Conservation (phyloP, 2,888 invertebrate species). For the Prionchulus punctatus region DNA sequence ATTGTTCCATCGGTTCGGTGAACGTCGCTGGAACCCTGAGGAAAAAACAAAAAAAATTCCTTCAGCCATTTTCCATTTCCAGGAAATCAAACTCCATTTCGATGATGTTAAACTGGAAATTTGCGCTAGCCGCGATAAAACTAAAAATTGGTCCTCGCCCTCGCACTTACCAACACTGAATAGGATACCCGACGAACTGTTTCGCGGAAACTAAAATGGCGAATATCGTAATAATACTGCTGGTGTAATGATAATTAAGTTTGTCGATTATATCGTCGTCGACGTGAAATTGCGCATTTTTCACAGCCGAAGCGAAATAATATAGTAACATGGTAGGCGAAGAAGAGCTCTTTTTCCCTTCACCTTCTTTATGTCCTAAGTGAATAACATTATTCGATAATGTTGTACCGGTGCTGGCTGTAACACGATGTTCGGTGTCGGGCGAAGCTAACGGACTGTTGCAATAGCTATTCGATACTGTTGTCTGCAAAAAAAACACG, state of each 20-base stretch:
- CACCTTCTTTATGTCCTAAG: too few relatives aligned
- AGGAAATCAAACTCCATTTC: background rate
- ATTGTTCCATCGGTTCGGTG: slow-evolving; percentile 25
- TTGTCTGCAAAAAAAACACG: too few relatives aligned
- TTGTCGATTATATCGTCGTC: slow-evolving; percentile 34
- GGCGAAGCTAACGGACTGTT: too few relatives aligned
- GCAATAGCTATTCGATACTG: too few relatives aligned
- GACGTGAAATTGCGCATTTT: slow-evolving; percentile 30
- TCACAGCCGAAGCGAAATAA: slow-evolving; percentile 31
- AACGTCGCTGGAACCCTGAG: slow-evolving; percentile 32
- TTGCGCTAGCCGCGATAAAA: background rate
- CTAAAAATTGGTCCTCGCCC: background rate
- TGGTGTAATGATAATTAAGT: slow-evolving; percentile 33
- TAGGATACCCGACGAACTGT: slow-evolving; percentile 12
- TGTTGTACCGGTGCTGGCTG: too few relatives aligned
- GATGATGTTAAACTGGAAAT: background rate
- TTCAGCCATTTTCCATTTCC: background rate
- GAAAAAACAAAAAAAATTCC: background rate
- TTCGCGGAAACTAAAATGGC: slow-evolving; percentile 12
- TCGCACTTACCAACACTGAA: slow-evolving; percentile 23
- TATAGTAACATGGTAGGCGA: slow-evolving; percentile 22
- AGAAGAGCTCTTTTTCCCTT: too few relatives aligned
- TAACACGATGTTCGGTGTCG: too few relatives aligned
- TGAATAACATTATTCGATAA: too few relatives aligned
- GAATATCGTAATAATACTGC: slow-evolving; percentile 26